These are phyloP conservation scores for Willisornis vidua DNA, from an alignment of 2,113 vertebrate species.

Conservation along the genomic window DNA sequence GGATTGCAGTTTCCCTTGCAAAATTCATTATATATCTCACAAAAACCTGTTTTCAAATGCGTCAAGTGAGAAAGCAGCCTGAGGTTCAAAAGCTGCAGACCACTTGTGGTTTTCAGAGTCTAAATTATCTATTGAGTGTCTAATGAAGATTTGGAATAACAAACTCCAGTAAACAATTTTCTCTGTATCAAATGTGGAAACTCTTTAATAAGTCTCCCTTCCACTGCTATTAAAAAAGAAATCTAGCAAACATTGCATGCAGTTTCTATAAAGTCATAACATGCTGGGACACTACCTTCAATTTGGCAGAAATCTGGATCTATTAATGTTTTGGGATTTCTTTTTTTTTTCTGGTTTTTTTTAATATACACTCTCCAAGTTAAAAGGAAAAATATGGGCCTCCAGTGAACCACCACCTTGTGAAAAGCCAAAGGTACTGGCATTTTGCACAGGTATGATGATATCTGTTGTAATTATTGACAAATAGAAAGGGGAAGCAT, in stretches of 20 bases:
- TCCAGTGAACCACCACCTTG: background rate
- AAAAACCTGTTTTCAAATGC: background rate
- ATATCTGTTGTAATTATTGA: background rate
- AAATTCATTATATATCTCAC: background rate
- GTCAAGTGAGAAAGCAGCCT: background rate
- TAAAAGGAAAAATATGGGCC: background rate
- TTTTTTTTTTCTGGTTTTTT: background rate
- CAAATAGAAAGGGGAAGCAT: background rate
- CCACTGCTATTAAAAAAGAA: background rate
- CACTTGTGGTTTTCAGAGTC: background rate
- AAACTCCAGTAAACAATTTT: background rate
- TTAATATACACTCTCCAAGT: background rate
- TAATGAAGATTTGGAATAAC: background rate
- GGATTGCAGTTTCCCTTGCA: background rate
- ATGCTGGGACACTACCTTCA: background rate
- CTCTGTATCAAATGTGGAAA: background rate
- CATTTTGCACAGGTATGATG: background rate
- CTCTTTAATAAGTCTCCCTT: background rate
- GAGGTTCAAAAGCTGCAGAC: background rate
- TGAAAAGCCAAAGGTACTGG: background rate
- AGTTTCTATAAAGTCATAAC: background rate
- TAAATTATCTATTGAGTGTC: background rate
- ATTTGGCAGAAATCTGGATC: background rate
- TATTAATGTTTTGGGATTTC: background rate
- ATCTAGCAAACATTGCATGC: background rate